phyloP scores from a whole-genome alignment of 2,797 vertebrate species.

The Buceros bicornis region DNA sequence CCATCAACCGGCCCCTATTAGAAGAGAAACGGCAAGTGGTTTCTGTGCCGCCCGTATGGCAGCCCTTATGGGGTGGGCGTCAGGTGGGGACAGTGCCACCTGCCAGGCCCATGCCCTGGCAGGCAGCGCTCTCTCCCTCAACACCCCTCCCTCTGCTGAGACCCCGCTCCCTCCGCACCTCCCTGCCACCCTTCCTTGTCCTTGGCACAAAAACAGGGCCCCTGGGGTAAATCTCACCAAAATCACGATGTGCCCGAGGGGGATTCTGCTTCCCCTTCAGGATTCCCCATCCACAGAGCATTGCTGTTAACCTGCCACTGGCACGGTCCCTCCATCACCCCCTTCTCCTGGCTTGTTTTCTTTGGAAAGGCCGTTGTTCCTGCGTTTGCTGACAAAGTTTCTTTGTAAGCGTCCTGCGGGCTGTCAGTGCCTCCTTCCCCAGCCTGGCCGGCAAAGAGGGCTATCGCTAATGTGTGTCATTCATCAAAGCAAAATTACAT shows the following conservation, averaged over 20 bases:
- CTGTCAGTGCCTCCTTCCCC: slow-evolving; percentile 37
- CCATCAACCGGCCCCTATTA: slow-evolving; percentile 16
- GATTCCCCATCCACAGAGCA: background rate
- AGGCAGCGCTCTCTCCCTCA: background rate
- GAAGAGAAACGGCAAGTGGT: slow-evolving; percentile 10
- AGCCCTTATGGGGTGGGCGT: slow-evolving; percentile 31
- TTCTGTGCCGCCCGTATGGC: slow-evolving; percentile 46
- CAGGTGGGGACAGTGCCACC: background rate
- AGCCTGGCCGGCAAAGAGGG: background rate
- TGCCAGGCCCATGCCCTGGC: background rate
- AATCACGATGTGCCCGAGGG: background rate
- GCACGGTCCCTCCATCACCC: background rate
- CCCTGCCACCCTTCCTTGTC: background rate
- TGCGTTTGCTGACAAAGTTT: slow-evolving; percentile 72
- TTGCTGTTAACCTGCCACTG: background rate
- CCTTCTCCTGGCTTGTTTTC: slow-evolving; percentile 51
- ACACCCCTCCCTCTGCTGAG: background rate
- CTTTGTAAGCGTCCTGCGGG: slow-evolving; percentile 52
- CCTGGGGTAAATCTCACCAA: background rate
- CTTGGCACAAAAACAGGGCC: background rate
- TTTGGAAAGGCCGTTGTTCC: slow-evolving; percentile 49
- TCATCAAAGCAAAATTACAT: slow-evolving; percentile 81
- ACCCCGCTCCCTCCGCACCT: background rate
- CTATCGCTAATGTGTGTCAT: slow-evolving; percentile 72
- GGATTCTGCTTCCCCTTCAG: background rate